These are phyloP conservation scores for Crambe crambe DNA, from an alignment of 37 sponge, comb jelly and placozoan genomes.

Conservation along the genomic window DNA sequence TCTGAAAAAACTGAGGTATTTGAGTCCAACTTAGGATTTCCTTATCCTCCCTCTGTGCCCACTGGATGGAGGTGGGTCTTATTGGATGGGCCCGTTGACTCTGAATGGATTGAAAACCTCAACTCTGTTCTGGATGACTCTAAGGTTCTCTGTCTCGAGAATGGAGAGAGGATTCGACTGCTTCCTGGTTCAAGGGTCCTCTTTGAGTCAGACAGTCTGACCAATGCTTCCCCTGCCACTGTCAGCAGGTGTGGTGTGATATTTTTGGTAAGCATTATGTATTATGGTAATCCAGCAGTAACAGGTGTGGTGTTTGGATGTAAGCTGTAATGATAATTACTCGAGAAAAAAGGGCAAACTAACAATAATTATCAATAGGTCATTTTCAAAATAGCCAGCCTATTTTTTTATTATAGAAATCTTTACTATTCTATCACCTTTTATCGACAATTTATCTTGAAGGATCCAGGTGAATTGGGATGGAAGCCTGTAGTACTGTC, in stretches of 20 bases:
- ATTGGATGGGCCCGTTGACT: slow-evolving; percentile 83
- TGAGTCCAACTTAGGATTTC: background rate
- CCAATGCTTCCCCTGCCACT: slow-evolving; percentile 75
- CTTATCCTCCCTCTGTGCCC: slow-evolving; percentile 30
- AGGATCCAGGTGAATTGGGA: slow-evolving; percentile 53
- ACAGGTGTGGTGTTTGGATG: background rate
- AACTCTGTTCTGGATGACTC: slow-evolving; percentile 83
- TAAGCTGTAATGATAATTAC: too few species aligned
- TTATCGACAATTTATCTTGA: background rate
- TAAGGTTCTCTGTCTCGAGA: slow-evolving; percentile 70
- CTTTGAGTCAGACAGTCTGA: slow-evolving; percentile 73
- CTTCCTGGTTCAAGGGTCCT: slow-evolving; percentile 63
- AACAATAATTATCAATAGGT: too few species aligned
- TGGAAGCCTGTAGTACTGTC: slow-evolving; percentile 74
- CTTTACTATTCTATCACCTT: background rate
- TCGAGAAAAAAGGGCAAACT: too few species aligned
- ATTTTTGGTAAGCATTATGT: slow-evolving; percentile 56
- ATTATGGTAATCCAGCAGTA: too few species aligned
- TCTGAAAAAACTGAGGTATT: background rate
- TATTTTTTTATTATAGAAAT: too few species aligned
- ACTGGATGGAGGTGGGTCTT: slow-evolving; percentile 76
- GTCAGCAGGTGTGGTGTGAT: slow-evolving; percentile 82
- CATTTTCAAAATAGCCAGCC: too few species aligned
- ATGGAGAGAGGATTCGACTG: slow-evolving; percentile 64
- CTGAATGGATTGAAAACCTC: slow-evolving; percentile 85